Evolutionary conservation across 1,140 invertebrate genomes (phyloP).

Genomic region (Brachionus koreanus): DNA sequence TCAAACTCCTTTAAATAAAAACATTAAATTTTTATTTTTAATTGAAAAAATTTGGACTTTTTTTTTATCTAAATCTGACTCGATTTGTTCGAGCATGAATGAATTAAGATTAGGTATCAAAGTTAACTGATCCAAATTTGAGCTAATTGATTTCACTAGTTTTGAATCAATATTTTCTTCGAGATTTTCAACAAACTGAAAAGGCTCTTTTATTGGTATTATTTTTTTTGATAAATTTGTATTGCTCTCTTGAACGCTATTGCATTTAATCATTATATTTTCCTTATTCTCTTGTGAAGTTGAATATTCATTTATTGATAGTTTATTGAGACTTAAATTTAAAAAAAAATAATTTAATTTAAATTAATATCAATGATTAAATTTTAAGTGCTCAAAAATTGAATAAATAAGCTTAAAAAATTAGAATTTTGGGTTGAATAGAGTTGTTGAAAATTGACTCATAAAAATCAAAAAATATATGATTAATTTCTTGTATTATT

Average conservation of each 20-base stretch:
- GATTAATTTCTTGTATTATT: too few species aligned
- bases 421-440: too few species aligned
- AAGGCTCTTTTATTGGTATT: background rate
- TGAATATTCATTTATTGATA: background rate
- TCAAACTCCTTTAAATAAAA: background rate
- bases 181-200: background rate
- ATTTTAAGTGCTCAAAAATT: too few species aligned
- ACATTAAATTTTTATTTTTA: background rate
- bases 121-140: background rate
- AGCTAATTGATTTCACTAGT: background rate
- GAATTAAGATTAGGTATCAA: background rate
- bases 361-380: too few species aligned
- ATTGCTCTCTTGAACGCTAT: background rate
- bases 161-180: background rate
- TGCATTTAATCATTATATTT: background rate
- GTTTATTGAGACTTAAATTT: background rate
- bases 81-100: background rate
- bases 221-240: background rate
- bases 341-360: too few species aligned
- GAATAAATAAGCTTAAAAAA: too few species aligned
- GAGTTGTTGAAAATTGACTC: too few species aligned
- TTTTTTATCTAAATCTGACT: background rate
- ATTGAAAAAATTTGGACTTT: background rate
- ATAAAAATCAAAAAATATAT: too few species aligned
- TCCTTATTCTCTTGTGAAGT: background rate